phyloP scores from a whole-genome alignment of 2,888 invertebrate genomes.

The Calephelis perditalis region DNA sequence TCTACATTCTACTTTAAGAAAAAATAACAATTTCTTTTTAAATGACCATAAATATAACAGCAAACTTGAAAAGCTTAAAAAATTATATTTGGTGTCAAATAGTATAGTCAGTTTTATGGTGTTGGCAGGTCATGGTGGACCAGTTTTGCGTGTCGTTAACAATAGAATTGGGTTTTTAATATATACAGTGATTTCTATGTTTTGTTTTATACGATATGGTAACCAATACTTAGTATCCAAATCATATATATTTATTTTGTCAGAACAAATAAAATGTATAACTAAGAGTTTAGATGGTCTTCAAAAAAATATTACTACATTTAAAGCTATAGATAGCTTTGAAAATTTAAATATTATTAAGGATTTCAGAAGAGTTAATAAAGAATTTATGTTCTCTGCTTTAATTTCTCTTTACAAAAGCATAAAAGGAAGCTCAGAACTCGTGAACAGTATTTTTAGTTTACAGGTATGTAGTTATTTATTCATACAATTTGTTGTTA shows the following conservation, averaged over 20 bases:
- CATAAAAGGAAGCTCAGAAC: constrained; percentile 11
- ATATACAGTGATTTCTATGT: background rate
- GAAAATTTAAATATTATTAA: background rate
- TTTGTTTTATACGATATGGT: background rate
- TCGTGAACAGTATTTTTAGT: constrained; percentile 11
- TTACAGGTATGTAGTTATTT: constrained; percentile 15
- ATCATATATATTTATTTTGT: background rate
- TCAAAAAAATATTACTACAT: background rate
- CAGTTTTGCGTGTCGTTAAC: background rate
- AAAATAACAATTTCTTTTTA: background rate
- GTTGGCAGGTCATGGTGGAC: background rate
- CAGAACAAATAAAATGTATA: background rate
- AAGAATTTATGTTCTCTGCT: background rate
- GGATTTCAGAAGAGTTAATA: too few species aligned
- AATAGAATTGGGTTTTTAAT: background rate
- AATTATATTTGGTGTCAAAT: background rate
- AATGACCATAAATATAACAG: background rate
- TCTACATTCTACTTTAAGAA: background rate
- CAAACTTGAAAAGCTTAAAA: background rate
- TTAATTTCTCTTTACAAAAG: constrained; percentile 3
- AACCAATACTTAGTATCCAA: background rate
- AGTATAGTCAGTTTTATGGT: background rate
- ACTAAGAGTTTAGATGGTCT: background rate
- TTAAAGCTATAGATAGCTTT: background rate
- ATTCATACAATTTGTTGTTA: too few species aligned